A percentile compares a stretch with the other conserved stretches of the same genome.
These are phyloP conservation scores for Willisornis vidua DNA, from an alignment of 2,113 vertebrate species.

Conservation along the genomic window DNA sequence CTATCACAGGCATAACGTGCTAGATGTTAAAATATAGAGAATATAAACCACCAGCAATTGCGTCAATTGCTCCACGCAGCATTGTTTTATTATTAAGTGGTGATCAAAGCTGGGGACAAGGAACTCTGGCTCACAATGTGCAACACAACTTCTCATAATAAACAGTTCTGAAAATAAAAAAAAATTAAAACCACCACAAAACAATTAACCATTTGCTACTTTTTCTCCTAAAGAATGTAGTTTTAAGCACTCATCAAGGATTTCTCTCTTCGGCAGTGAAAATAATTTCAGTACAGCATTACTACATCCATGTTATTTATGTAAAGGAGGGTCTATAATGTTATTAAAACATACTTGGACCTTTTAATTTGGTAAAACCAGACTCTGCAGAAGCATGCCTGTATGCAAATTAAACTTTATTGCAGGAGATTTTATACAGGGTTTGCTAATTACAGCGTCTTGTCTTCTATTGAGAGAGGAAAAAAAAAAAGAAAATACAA, in stretches of 20 bases:
- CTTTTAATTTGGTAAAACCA: background rate
- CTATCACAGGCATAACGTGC: background rate
- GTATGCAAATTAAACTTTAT: background rate
- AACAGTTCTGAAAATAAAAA: background rate
- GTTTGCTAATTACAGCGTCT: background rate
- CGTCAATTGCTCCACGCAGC: background rate
- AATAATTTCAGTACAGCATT: background rate
- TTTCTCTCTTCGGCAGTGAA: background rate
- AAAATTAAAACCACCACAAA: background rate
- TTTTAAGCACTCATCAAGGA: background rate
- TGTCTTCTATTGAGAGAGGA: background rate
- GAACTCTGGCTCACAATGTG: background rate
- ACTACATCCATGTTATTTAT: background rate
- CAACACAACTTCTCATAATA: background rate
- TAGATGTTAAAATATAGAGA: background rate
- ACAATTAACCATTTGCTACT: background rate
- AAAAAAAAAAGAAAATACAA: background rate
- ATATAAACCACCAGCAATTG: constrained; percentile 3
- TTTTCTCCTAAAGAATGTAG: background rate
- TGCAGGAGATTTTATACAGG: background rate
- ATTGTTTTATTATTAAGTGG: background rate
- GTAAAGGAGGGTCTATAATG: background rate
- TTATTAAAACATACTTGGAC: background rate
- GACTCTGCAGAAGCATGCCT: background rate
- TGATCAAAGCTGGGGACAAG: constrained; percentile 12